These are phyloP conservation scores for Drosophila biarmipes DNA, from an alignment of 1,140 invertebrate species.

Conservation along the genomic window DNA sequence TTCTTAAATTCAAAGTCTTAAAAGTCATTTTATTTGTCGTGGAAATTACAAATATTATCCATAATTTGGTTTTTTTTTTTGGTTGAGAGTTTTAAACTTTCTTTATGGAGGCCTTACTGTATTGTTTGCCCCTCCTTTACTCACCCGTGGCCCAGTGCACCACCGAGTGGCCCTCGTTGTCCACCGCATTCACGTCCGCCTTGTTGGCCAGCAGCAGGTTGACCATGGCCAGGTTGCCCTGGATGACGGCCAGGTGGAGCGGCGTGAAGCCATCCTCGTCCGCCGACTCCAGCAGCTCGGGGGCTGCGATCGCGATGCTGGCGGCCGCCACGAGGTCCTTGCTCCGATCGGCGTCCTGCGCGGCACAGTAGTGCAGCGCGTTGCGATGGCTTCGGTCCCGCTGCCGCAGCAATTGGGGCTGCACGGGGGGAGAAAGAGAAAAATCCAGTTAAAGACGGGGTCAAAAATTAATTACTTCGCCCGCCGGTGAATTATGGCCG, in stretches of 20 bases:
- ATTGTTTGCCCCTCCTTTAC: not conserved
- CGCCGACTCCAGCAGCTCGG: conserved; percentile 90
- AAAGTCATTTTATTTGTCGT: no score
- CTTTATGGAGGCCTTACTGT: not conserved
- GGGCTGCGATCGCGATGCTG: conserved; percentile 89
- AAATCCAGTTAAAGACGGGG: not conserved
- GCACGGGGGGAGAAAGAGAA: not conserved
- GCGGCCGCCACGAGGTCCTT: conserved; percentile 86
- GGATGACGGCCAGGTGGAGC: conserved; percentile 96
- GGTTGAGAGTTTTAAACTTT: no score
- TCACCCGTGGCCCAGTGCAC: conserved; percentile 99
- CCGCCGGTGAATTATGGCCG: conserved; percentile 5
- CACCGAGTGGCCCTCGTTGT: conserved; percentile 97
- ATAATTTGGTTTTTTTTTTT: no score
- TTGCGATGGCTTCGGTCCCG: conserved; percentile 93
- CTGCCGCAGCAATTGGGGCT: conserved; percentile 88
- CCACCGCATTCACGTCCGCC: conserved; percentile 94
- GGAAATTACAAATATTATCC: no score
- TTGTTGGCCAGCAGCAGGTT: conserved; percentile 91
- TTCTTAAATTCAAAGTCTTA: no score
- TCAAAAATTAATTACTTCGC: conserved; percentile 40
- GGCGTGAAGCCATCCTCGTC: conserved; percentile 98
- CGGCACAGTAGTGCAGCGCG: conserved; percentile 95
- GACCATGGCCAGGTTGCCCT: conserved; percentile 93
- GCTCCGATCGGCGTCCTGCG: conserved; percentile 84